Percentiles rank a stretch among this genome's conserved stretches.
These are phyloP conservation scores for Propithecus deckenii DNA, from an alignment of 2,797 vertebrate species.

Conservation along the genomic window DNA sequence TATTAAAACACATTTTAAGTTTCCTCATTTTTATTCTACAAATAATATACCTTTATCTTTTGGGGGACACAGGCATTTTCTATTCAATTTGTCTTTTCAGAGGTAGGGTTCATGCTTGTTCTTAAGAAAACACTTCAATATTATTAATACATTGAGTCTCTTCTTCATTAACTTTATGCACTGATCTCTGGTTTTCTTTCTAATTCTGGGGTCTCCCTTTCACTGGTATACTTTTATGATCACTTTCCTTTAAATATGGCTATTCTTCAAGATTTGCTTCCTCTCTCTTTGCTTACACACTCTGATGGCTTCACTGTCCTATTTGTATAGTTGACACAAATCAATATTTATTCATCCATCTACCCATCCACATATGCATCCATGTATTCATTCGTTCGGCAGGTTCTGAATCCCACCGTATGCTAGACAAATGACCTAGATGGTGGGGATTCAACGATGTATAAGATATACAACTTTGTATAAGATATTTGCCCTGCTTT, in stretches of 20 bases:
- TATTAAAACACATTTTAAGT: neutral
- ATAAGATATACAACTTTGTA: neutral
- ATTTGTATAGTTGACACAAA: neutral
- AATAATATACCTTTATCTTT: neutral
- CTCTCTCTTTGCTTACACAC: neutral
- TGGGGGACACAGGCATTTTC: neutral
- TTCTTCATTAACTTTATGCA: neutral
- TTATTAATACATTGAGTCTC: neutral
- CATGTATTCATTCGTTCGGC: neutral
- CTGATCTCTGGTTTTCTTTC: neutral
- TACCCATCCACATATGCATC: neutral
- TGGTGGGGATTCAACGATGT: neutral
- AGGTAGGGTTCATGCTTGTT: neutral
- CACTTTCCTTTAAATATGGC: neutral
- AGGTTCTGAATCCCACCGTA: neutral
- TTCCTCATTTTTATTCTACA: neutral
- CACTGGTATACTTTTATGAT: neutral
- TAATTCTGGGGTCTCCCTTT: neutral
- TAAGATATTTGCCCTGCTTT: neutral
- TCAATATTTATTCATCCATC: neutral
- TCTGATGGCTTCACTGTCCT: neutral
- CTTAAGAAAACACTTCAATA: neutral
- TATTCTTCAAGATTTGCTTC: neutral
- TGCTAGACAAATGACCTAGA: neutral
- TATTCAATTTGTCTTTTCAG: neutral